Base-by-base conservation (phyloP, 1,140 invertebrate genomes). In the Sycobia sp. region DNA sequence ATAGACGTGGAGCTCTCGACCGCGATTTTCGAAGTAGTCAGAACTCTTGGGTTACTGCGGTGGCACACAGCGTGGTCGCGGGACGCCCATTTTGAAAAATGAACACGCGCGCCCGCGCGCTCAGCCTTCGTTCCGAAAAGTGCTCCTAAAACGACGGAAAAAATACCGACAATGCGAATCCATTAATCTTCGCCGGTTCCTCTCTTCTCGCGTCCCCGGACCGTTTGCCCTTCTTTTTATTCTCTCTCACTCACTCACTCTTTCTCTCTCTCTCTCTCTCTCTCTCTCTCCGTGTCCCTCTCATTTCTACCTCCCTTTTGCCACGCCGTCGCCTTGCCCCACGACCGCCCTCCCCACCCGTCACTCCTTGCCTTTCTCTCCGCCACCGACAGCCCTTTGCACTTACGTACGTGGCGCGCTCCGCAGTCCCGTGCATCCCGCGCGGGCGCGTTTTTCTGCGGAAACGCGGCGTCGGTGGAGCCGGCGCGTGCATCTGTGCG, bases 121-220 rank as follows among this genome's bases (percentile, higher is more conserved):
- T 4, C 20, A 18, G 36, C 43, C 67, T 73, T 66, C 29, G 29
- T 69, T 73, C 69, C 67, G 69, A 75, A 73, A 73, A 75, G 73
- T 75, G 71, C 67, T 71, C 67, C 68, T 72, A 73, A 75, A 75
- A 73, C 69, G 70, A 69, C 61, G 72, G 71, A 75, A 75, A 74
- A 75, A 75, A 75, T 72, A 72, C 71, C 69, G 70, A 73, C 73
- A 75, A 75, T 75, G 68, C 70, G 67, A 71, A 72, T 71, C 72
- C 73, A 75, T 75, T 73, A 75, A 73, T 75, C 73, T 75, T 73
- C 34, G 16, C 7, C 18, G 11, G 9, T 22, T 22, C 11, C 22
- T 25, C 29, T n/a, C 22, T 9, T 23, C 22, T 14, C 3, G 1
- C 14, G 3, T 2, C 18, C 11, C 22, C 18, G 14, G 13, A 11